A percentile compares a stretch with the other conserved stretches of the same genome.
phyloP scores from a whole-genome alignment of 2,797 vertebrate species.

The Sebastolobus alascanus region DNA sequence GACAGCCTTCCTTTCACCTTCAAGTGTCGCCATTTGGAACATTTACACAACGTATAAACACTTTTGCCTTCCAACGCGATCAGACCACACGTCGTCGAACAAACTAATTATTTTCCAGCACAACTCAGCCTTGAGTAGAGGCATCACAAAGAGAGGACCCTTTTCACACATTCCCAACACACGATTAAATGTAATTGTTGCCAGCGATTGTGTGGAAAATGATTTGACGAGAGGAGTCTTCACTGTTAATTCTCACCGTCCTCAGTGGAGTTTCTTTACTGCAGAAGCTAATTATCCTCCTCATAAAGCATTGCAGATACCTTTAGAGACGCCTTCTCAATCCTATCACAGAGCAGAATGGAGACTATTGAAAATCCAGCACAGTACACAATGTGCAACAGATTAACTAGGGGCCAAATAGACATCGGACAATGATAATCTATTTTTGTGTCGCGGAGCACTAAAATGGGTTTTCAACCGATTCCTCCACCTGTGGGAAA shows the following conservation, averaged over 20 bases:
- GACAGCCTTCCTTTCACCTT: background rate
- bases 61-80: background rate
- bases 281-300: conserved; percentile 57
- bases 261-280: conserved; percentile 17
- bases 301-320: conserved; percentile 38
- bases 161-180: background rate
- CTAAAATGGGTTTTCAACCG: conserved; percentile 78
- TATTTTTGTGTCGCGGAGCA: conserved; percentile 77
- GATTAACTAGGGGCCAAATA: conserved; percentile 68
- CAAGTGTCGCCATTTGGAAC: background rate
- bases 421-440: conserved; percentile 73
- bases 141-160: background rate
- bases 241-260: conserved; percentile 20
- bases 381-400: conserved; percentile 54
- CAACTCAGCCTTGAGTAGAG: background rate
- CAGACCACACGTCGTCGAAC: background rate
- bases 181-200: conserved; percentile 26
- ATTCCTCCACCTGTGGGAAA: conserved; percentile 74
- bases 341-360: conserved; percentile 42
- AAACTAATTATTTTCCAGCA: conserved; percentile 7
- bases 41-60: background rate
- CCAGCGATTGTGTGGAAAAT: conserved; percentile 9
- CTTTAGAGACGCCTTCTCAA: conserved; percentile 31
- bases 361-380: conserved; percentile 50
- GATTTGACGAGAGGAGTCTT: conserved; percentile 1